Evolutionary conservation across 1,140 invertebrate species (phyloP).

Genomic region (Euwallacea fornicatus): DNA sequence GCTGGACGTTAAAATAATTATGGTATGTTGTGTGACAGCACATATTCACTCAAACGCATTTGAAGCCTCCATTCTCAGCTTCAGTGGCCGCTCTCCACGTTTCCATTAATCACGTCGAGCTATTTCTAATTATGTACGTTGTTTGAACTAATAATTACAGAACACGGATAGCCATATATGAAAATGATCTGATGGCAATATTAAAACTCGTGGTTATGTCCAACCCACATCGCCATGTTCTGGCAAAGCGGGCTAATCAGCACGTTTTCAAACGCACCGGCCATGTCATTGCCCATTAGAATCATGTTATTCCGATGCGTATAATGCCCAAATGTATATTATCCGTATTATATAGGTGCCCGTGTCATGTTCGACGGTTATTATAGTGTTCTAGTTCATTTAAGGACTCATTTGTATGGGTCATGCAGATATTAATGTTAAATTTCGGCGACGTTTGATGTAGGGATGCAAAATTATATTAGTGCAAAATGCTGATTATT

Average conservation of each 20-base stretch:
- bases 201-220: constrained; percentile 49
- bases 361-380: constrained; percentile 46
- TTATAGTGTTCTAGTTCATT: constrained; percentile 39
- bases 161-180: constrained; percentile 40
- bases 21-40: too few relatives aligned
- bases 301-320: constrained; percentile 48
- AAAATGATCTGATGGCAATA: constrained; percentile 46
- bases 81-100: background rate
- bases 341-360: constrained; percentile 47
- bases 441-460: constrained; percentile 19
- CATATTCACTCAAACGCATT: too few relatives aligned
- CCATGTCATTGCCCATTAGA: constrained; percentile 54
- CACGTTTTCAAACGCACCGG: constrained; percentile 52
- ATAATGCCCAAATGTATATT: constrained; percentile 49
- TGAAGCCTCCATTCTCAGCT: too few relatives aligned
- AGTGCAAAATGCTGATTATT: too few relatives aligned
- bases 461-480: constrained; percentile 21
- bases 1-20: too few relatives aligned
- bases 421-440: constrained; percentile 31
- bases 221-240: constrained; percentile 46
- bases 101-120: constrained; percentile 36
- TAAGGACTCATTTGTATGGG: constrained; percentile 39
- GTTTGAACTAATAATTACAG: constrained; percentile 48
- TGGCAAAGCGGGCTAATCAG: constrained; percentile 49
- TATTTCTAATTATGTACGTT: constrained; percentile 42